Evolutionary conservation across 2,797 vertebrate genomes (phyloP), one percentile per base, ranked within the genome.

Genomic region (Sternarchorhynchus goeldii): DNA sequence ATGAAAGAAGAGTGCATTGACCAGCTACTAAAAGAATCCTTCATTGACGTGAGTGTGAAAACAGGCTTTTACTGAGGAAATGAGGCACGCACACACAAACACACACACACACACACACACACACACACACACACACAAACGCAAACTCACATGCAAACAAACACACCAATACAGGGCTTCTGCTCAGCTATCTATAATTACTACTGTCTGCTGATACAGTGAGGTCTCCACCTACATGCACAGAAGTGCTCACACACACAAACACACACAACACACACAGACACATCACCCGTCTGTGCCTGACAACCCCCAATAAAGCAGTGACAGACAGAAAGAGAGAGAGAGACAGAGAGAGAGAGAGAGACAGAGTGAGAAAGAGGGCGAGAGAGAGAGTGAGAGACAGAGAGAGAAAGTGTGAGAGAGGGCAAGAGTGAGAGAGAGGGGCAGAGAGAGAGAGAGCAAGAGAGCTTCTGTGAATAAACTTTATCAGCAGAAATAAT

Each of bases 11-110:
- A 77, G 72, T 81, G 62, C 81, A 85, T 85, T 77, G 83, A 73
- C 80, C 74, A 62, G 86, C 86, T 89, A 87, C 89, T 88, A 85
- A 89, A 88, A 85, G 88, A 85, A 87, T 34, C 83, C 78, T 65
- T 58, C 77, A 75, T 80, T 82, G 73, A 80, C 76, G 76, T 18
- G 29, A 60, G 64, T 73, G 57, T 72, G 66, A 80, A 81, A 75
- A 55, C 75, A 82, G 69, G 83, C 84, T 83, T 81, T 79, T 79
- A 82, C 78, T 69, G 74, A 83, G 80, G 72, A 78, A 81, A 79
- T 72, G 69, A 80, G 31, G 77, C 60, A 58, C 36, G 4, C 62
- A 45, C 55, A 45, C 60, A 66, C 21, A 60, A n/a, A 63, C 58
- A 65, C 45, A 53, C 32, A 36, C 39, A 8, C 56, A 39, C 56